phyloP scores from a whole-genome alignment of 1,140 invertebrate species.

The Epicauta chinensis region DNA sequence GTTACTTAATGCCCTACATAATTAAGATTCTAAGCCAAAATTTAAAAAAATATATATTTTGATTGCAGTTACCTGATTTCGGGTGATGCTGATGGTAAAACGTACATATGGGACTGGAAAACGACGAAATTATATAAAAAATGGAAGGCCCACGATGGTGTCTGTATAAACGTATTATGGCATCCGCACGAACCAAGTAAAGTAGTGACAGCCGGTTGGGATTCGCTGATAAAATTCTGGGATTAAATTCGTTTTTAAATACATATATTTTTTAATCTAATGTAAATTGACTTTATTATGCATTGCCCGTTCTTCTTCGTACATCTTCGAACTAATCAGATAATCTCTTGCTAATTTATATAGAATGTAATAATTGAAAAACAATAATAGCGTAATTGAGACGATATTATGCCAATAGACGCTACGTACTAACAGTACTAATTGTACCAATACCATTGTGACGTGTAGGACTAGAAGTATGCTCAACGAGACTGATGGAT shows the following conservation, averaged over 20 bases:
- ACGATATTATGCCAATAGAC: slow-evolving; percentile 89
- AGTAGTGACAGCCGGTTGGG: slow-evolving; percentile 95
- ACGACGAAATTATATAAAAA: slow-evolving; percentile 96
- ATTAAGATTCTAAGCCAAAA: no score
- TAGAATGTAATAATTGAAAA: slow-evolving; percentile 87
- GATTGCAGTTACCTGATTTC: slow-evolving; percentile 90
- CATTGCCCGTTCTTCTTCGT: slow-evolving; percentile 65
- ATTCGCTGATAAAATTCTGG: slow-evolving; percentile 98
- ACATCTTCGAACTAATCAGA: slow-evolving; percentile 75
- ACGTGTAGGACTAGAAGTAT: slow-evolving; percentile 67
- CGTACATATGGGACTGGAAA: slow-evolving; percentile 99
- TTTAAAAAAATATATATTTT: slow-evolving; percentile 13
- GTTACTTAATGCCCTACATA: no score
- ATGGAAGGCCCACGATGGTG: slow-evolving; percentile 98
- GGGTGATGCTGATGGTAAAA: slow-evolving; percentile 99
- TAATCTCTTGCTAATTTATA: slow-evolving; percentile 85
- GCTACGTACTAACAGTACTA: slow-evolving; percentile 67
- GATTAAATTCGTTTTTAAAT: slow-evolving; percentile 57
- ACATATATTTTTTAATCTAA: slow-evolving; percentile 2
- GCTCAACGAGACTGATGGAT: slow-evolving; percentile 76
- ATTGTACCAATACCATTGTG: slow-evolving; percentile 65
- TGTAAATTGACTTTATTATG: slow-evolving; percentile 42
- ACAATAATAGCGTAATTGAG: slow-evolving; percentile 74
- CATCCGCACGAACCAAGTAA: slow-evolving; percentile 98
- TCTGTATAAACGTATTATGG: slow-evolving; percentile 93